Percentiles rank a stretch among this genome's conserved stretches.
phyloP scores from a whole-genome alignment of 2,797 vertebrate genomes.

The Erpetoichthys calabaricus region DNA sequence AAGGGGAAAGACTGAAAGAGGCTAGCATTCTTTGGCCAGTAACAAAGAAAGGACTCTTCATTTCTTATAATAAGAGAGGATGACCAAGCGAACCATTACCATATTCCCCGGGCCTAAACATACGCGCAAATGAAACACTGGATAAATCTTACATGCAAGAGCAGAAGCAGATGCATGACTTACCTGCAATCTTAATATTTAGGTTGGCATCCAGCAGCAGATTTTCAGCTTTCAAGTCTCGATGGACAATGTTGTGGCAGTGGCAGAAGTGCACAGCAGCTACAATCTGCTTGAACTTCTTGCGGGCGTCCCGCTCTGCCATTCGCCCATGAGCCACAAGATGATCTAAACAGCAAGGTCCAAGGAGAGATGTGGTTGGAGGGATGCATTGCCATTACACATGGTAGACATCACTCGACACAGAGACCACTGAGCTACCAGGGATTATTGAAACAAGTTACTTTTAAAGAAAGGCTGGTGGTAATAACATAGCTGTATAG shows the following conservation, averaged over 20 bases:
- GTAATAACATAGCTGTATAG: too few species aligned
- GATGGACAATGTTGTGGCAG: slow-evolving; percentile 88
- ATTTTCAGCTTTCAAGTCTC: slow-evolving; percentile 95
- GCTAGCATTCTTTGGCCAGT: too few species aligned
- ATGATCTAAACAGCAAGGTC: slow-evolving; percentile 59
- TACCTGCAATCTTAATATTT: slow-evolving; percentile 96
- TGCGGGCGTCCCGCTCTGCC: slow-evolving; percentile 91
- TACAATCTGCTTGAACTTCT: slow-evolving; percentile 95
- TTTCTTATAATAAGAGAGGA: too few species aligned
- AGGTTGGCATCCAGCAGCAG: slow-evolving; percentile 94
- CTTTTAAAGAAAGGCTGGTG: too few species aligned
- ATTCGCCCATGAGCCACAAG: slow-evolving; percentile 92
- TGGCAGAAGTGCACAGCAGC: slow-evolving; percentile 94
- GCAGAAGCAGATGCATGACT: slow-evolving; percentile 27
- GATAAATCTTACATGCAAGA: background rate
- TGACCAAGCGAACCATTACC: too few species aligned
- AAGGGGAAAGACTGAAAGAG: too few species aligned
- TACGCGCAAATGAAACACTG: background rate
- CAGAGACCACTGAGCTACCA: too few species aligned
- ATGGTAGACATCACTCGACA: too few species aligned
- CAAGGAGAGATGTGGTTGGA: slow-evolving; percentile 2
- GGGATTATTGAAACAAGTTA: too few species aligned
- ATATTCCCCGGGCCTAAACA: too few species aligned
- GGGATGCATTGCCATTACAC: too few species aligned
- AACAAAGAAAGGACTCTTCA: too few species aligned